Base-by-base conservation (phyloP, 2,888 invertebrate species). In the Lordiphosa fenestrarum region DNA sequence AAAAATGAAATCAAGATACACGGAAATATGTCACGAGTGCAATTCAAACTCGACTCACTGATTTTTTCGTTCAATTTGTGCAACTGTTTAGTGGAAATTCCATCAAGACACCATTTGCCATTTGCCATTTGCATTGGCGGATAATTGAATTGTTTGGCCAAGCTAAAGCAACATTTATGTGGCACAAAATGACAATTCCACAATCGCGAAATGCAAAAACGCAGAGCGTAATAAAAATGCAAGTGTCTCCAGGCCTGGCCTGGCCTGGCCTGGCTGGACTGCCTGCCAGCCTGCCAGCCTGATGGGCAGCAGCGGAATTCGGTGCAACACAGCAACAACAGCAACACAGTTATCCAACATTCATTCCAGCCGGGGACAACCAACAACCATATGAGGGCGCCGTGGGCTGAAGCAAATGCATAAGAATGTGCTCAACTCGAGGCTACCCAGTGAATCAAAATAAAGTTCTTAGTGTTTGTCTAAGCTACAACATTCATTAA, bases 91-190 rank as follows among this genome's bases (percentile, higher is more conserved):
- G 44, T 47, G 37, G 36, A 53, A 62, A 63, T 63, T 62, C 63
- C 62, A 62, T 38, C 12, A 13, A 54, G 63, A 40, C 62, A 63
- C 62, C 55, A 51, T 63, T 76, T 75, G 71, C 56, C 68, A 83
- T 83, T 73, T 86, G 76, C 56, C 68, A 83, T 84, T 73, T 86
- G 76, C 72, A 85, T 82, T 73, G 73, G 71, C 73, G 54, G 73
- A 74, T 85, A 84, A 86, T 87, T 87, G 86, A 87, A 87, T 85
- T 85, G 86, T 86, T 86, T 87, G 76, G 76, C 68, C 71, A 65
- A 70, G 65, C 60, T 76, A 64, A 63, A 66, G 66, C 76, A 86
- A 73, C 87, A 83, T 86, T 85, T 84, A 86, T 85, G 84, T 80
- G 84, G 81, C 69, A 73, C 72, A 73, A 69, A 80, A 73, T 83